Evolutionary conservation across 2,113 vertebrate species (phyloP).

Genomic region (Notarius quadriscutis): DNA sequence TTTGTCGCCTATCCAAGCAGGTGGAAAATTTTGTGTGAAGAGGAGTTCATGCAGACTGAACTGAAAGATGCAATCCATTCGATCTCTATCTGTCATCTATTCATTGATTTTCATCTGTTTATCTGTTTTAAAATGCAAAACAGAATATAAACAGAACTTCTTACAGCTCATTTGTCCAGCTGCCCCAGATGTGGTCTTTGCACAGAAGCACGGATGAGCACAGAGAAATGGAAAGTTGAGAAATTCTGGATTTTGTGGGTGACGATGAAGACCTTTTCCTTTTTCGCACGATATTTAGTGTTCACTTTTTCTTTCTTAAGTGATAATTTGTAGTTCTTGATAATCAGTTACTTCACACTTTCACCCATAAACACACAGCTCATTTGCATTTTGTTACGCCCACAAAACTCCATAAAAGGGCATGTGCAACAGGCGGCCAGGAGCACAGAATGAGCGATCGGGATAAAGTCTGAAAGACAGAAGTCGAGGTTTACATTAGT

Average conservation of each 20-base stretch:
- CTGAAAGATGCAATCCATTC: conserved; percentile 50
- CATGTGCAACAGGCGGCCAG: background rate
- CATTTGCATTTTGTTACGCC: no score
- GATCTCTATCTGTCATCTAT: background rate
- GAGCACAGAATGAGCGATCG: background rate
- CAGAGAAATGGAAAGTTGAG: background rate
- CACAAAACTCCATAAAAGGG: background rate
- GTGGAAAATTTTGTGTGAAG: background rate
- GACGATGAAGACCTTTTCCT: background rate
- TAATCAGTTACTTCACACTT: background rate
- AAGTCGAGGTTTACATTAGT: background rate
- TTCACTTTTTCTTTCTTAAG: background rate
- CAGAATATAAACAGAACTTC: conserved; percentile 50
- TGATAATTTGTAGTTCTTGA: background rate
- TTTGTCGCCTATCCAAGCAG: conserved; percentile 74
- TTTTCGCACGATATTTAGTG: background rate
- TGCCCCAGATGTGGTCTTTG: conserved; percentile 78
- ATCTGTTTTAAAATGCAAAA: background rate
- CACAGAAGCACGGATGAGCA: conserved; percentile 73
- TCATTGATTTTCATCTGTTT: background rate
- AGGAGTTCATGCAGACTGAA: conserved; percentile 73
- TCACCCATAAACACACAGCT: no score
- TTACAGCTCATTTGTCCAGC: conserved; percentile 83
- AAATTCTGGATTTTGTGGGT: background rate
- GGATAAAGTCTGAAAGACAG: background rate